A percentile compares a stretch with the other conserved stretches of the same genome.
Conservation (phyloP, 2,888 invertebrate species). For the Alviniconcha strummeri region DNA sequence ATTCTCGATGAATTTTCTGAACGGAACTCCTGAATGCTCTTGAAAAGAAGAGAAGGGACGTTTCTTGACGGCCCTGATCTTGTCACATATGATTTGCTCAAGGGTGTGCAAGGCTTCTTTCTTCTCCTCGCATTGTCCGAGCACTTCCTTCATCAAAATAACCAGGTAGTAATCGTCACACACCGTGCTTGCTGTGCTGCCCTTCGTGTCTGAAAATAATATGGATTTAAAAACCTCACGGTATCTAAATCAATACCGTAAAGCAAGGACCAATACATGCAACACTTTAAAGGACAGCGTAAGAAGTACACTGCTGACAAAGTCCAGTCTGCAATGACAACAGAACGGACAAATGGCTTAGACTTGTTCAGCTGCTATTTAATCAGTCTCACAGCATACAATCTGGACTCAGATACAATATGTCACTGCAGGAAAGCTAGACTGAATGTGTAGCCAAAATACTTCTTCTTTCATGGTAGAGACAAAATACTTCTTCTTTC, state of each 20-base stretch:
- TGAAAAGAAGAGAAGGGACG: neutral
- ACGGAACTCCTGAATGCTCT: neutral
- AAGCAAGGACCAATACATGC: neutral
- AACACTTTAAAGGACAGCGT: neutral
- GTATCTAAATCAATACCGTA: neutral
- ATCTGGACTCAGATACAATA: no score
- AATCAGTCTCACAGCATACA: no score
- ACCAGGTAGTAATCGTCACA: neutral
- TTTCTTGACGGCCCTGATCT: neutral
- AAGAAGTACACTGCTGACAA: neutral
- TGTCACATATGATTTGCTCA: constrained; percentile 19
- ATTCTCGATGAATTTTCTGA: constrained; percentile 13
- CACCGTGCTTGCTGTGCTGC: neutral
- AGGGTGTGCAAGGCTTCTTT: neutral
- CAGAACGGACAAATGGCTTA: no score
- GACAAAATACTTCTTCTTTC: no score
- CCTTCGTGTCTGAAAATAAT: neutral
- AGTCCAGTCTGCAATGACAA: neutral
- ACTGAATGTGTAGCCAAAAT: no score
- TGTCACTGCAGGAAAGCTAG: no score
- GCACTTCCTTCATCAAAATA: neutral
- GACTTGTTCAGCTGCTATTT: no score
- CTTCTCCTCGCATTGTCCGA: neutral
- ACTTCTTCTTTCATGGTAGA: no score
- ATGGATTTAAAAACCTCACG: neutral